Evolutionary conservation across 2,888 invertebrate genomes (phyloP).

Genomic region (Pseudolycoriella hygida): DNA sequence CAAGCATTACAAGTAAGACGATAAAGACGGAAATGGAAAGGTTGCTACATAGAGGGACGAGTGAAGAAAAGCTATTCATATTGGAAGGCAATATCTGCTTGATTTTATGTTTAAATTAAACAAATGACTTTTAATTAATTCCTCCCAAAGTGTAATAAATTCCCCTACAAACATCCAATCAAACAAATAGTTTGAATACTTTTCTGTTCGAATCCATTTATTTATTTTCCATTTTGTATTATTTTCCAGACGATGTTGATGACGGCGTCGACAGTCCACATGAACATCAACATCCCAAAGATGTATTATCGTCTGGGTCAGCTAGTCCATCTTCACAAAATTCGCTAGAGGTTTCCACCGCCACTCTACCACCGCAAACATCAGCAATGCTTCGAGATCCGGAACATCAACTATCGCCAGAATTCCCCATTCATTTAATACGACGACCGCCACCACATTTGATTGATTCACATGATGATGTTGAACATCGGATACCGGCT

Average conservation of each 20-base stretch:
- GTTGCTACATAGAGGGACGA: not conserved
- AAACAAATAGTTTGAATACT: not conserved
- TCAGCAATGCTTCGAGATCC: slow-evolving; percentile 4
- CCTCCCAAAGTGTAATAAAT: slow-evolving; percentile 1
- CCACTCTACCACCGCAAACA: not conserved
- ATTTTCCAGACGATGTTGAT: slow-evolving; percentile 1
- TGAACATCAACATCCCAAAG: slow-evolving; percentile 6
- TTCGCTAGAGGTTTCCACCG: not conserved
- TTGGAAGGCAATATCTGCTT: slow-evolving; percentile 1
- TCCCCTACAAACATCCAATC: not conserved
- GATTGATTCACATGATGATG: slow-evolving; percentile 26
- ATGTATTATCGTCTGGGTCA: slow-evolving; percentile 9
- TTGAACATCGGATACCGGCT: slow-evolving; percentile 37
- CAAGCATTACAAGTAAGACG: too few species aligned
- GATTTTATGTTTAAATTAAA: slow-evolving; percentile 4
- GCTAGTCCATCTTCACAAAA: slow-evolving; percentile 10
- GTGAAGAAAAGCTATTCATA: not conserved
- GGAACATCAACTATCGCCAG: slow-evolving; percentile 11
- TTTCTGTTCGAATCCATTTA: not conserved
- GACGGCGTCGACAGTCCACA: not conserved
- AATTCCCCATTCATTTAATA: slow-evolving; percentile 13
- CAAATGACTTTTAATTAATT: slow-evolving; percentile 5
- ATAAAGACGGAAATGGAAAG: too few species aligned
- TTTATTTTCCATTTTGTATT: not conserved
- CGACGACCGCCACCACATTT: slow-evolving; percentile 2